These are phyloP conservation scores for Bubo bubo DNA, from an alignment of 2,113 vertebrate species.

Conservation along the genomic window DNA sequence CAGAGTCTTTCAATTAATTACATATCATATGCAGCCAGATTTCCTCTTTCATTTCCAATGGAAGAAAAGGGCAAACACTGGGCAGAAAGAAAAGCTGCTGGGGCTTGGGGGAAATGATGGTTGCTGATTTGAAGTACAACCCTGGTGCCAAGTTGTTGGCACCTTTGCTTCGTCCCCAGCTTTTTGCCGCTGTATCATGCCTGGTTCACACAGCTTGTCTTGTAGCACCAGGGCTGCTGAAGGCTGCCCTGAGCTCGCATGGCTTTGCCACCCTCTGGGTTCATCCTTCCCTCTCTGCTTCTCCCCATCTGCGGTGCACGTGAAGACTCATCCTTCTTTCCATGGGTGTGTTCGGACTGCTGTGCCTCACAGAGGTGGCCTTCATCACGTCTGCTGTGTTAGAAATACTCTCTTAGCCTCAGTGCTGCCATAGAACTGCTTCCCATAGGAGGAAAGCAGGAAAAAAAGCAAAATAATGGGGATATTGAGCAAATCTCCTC, in stretches of 20 bases:
- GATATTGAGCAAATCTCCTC: background rate
- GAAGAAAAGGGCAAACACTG: background rate
- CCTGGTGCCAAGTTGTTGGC: background rate
- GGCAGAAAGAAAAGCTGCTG: background rate
- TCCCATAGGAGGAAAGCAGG: background rate
- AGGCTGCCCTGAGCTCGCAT: background rate
- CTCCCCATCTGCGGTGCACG: fast-evolving
- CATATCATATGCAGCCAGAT: fast-evolving
- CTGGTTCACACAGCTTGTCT: background rate
- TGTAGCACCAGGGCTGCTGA: background rate
- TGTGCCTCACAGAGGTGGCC: background rate
- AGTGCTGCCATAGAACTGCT: background rate
- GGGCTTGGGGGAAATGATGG: background rate
- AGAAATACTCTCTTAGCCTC: background rate
- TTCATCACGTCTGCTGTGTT: background rate
- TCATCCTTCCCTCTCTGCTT: background rate
- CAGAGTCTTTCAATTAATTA: background rate
- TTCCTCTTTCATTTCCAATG: background rate
- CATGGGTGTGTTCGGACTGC: background rate
- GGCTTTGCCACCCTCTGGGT: background rate
- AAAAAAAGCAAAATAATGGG: background rate
- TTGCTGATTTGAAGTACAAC: background rate
- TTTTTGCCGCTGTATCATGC: background rate
- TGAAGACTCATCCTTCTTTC: background rate
- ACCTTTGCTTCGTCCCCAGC: background rate